Percentiles rank a stretch among this genome's conserved stretches.
Evolutionary conservation across 1,140 invertebrate species (phyloP).

Genomic region (Papilio glaucus): DNA sequence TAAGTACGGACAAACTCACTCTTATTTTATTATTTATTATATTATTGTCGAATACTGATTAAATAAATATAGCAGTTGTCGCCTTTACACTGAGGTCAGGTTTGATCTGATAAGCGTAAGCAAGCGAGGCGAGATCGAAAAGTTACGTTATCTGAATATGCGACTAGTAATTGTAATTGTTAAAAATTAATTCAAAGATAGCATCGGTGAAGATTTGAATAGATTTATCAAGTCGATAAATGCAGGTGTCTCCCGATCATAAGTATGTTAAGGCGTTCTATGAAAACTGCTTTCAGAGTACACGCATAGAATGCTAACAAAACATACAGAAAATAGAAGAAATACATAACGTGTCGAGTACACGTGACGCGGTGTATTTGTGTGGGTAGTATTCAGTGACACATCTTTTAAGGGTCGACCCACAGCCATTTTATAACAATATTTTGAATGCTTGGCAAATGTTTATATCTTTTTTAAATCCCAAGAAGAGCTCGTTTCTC

Average conservation of each 20-base stretch:
- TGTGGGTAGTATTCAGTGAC: too few relatives aligned
- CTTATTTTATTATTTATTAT: neutral
- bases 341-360: too few relatives aligned
- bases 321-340: too few relatives aligned
- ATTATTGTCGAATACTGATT: neutral
- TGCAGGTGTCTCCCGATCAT: neutral
- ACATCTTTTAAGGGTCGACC: too few relatives aligned
- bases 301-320: too few relatives aligned
- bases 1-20: neutral
- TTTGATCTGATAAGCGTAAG: neutral
- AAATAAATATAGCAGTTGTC: conserved; percentile 18
- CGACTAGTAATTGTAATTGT: neutral
- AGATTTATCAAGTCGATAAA: neutral
- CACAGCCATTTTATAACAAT: too few relatives aligned
- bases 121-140: conserved; percentile 5
- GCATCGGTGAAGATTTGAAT: neutral
- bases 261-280: too few relatives aligned
- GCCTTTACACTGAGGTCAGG: conserved; percentile 6
- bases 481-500: too few relatives aligned
- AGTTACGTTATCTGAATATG: conserved; percentile 4
- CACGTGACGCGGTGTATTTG: too few relatives aligned
- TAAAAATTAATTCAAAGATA: conserved; percentile 4
- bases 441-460: too few relatives aligned
- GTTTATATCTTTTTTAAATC: too few relatives aligned
- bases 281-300: too few relatives aligned